Percentiles rank a stretch among this genome's conserved stretches.
These are phyloP conservation scores for Istiophorus platypterus DNA, from an alignment of 2,113 vertebrate genomes.

Conservation along the genomic window DNA sequence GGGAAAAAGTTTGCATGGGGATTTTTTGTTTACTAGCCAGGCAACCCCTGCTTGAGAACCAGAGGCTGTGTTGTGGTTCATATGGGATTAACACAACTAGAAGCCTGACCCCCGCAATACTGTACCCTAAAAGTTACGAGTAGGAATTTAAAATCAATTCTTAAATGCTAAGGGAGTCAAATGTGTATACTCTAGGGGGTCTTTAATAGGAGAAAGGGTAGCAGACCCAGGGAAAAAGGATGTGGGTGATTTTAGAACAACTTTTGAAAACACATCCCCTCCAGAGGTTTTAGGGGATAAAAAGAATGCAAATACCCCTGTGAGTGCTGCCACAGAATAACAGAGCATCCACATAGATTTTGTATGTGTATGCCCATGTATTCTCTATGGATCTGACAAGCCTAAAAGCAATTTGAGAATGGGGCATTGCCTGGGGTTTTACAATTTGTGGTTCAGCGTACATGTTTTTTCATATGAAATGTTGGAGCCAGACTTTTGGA, in stretches of 20 bases:
- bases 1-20: too few species aligned
- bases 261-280: neutral
- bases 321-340: constrained; percentile 6
- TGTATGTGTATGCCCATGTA: neutral
- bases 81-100: neutral
- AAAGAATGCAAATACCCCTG: constrained; percentile 14
- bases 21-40: neutral
- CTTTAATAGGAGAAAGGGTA: neutral
- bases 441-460: neutral
- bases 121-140: neutral
- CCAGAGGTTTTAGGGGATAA: constrained; percentile 8
- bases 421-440: neutral
- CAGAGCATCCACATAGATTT: neutral
- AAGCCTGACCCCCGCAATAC: neutral
- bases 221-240: neutral
- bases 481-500: neutral
- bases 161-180: neutral
- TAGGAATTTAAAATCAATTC: neutral
- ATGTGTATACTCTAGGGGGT: neutral
- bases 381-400: neutral
- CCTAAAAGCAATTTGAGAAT: neutral
- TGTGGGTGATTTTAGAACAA: neutral
- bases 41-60: too few species aligned
- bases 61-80: neutral
- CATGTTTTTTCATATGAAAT: neutral